A percentile compares a stretch with the other conserved stretches of the same genome.
Evolutionary conservation across 2,888 invertebrate genomes (phyloP).

Genomic region (Andrena marginata): DNA sequence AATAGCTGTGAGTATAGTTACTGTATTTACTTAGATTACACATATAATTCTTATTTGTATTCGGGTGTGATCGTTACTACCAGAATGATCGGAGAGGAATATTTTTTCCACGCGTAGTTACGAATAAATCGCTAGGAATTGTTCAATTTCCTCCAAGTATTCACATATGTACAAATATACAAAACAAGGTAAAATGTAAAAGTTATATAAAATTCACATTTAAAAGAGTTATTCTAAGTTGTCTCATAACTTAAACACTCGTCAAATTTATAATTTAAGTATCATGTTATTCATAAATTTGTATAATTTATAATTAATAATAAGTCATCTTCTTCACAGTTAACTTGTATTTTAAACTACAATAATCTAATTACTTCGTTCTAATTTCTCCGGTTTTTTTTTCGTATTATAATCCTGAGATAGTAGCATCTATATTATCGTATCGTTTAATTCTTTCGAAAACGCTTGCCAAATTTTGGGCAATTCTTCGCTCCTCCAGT

Average conservation of each 20-base stretch:
- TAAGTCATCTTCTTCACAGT: constrained; percentile 11
- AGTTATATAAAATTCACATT: too few species aligned
- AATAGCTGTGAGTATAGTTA: neutral
- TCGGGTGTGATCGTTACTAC: neutral
- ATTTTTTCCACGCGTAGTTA: constrained; percentile 15
- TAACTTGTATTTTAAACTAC: constrained; percentile 2
- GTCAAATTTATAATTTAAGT: neutral
- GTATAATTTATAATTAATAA: constrained; percentile 12
- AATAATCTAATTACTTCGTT: constrained; percentile 5
- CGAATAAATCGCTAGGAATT: neutral
- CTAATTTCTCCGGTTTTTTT: constrained; percentile 5
- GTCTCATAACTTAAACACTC: neutral
- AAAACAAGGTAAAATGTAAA: too few species aligned
- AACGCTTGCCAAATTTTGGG: constrained; percentile 74
- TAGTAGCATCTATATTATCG: constrained; percentile 63
- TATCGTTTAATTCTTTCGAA: constrained; percentile 73
- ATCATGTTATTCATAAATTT: constrained; percentile 9
- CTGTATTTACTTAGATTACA: too few species aligned
- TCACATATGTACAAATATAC: neutral
- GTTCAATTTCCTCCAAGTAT: neutral
- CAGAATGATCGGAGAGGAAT: neutral
- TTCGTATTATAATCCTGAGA: constrained; percentile 7
- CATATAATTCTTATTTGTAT: neutral
- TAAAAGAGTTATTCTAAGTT: neutral
- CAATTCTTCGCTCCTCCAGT: constrained; percentile 76